These are phyloP conservation scores for Diploscapter pachys DNA, from an alignment of 1,140 invertebrate genomes.

Conservation along the genomic window DNA sequence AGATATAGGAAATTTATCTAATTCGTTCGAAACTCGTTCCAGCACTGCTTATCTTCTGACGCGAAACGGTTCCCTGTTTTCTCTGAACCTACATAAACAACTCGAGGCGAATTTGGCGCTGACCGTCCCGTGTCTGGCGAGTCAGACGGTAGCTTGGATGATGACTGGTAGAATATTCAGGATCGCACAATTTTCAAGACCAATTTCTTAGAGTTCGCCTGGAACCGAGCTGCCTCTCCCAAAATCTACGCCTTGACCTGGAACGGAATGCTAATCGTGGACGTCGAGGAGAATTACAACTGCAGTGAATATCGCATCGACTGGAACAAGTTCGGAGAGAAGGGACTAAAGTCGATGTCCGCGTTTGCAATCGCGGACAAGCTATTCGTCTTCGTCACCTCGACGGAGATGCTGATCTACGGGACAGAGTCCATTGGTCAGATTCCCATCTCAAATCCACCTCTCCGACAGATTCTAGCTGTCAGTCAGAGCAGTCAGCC, in stretches of 20 bases:
- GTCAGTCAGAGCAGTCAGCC: conserved; percentile 55
- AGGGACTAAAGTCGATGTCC: conserved; percentile 51
- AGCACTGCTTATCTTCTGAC: conserved; percentile 57
- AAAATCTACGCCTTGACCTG: conserved; percentile 55
- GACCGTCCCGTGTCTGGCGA: conserved; percentile 43
- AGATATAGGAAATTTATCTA: not conserved
- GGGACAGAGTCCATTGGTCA: conserved; percentile 44
- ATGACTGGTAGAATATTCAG: conserved; percentile 33
- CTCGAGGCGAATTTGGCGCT: conserved; percentile 48
- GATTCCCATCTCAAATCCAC: conserved; percentile 52
- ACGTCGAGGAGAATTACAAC: conserved; percentile 38
- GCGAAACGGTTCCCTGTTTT: conserved; percentile 55
- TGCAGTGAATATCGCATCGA: conserved; percentile 53
- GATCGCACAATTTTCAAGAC: not conserved
- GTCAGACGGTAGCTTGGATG: conserved; percentile 56
- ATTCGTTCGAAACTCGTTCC: conserved; percentile 14
- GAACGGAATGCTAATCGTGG: conserved; percentile 53
- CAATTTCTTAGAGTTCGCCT: conserved; percentile 44
- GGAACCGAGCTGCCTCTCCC: conserved; percentile 53
- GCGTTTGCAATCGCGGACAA: conserved; percentile 58
- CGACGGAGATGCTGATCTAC: conserved; percentile 51
- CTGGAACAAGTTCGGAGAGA: conserved; percentile 54
- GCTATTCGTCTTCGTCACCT: conserved; percentile 56
- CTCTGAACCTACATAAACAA: conserved; percentile 42
- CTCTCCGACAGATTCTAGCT: conserved; percentile 51